Percentiles rank a stretch among this genome's conserved stretches.
Evolutionary conservation across 1,140 invertebrate species (phyloP).

Genomic region (Sogatella furcifera): DNA sequence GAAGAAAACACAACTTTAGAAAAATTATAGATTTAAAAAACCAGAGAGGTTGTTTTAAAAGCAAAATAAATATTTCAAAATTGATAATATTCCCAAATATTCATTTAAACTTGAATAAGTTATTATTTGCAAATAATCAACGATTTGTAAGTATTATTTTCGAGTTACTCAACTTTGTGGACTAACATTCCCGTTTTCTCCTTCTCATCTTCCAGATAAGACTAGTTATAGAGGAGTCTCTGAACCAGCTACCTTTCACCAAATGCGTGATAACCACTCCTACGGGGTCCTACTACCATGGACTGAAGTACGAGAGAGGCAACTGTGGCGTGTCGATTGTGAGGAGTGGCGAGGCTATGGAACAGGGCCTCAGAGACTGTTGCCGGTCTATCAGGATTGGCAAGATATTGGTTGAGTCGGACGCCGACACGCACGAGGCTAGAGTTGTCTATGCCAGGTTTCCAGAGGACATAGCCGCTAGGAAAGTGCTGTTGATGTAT

Average conservation of each 20-base stretch:
- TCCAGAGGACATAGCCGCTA: slow-evolving; percentile 81
- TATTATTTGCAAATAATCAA: too few species aligned
- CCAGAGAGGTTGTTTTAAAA: too few species aligned
- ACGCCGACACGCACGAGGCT: slow-evolving; percentile 91
- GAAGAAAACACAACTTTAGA: too few species aligned
- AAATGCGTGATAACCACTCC: slow-evolving; percentile 85
- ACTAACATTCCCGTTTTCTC: too few species aligned
- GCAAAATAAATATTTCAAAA: too few species aligned
- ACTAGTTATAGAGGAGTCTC: slow-evolving; percentile 93
- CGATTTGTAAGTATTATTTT: too few species aligned
- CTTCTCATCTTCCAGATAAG: slow-evolving; percentile 51
- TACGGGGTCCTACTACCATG: slow-evolving; percentile 81
- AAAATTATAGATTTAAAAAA: too few species aligned
- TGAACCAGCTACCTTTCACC: slow-evolving; percentile 92
- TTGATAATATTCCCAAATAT: too few species aligned
- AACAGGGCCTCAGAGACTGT: slow-evolving; percentile 89
- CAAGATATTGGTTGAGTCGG: slow-evolving; percentile 95
- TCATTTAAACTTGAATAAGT: too few species aligned
- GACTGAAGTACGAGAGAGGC: slow-evolving; percentile 86
- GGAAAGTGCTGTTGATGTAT: slow-evolving; percentile 95
- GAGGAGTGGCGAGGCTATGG: slow-evolving; percentile 91
- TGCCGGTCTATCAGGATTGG: slow-evolving; percentile 95
- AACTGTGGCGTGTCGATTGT: slow-evolving; percentile 95
- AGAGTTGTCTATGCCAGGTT: slow-evolving; percentile 96
- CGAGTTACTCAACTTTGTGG: too few species aligned